phyloP scores from a whole-genome alignment of 2,113 vertebrate genomes.

The Python bivittatus region DNA sequence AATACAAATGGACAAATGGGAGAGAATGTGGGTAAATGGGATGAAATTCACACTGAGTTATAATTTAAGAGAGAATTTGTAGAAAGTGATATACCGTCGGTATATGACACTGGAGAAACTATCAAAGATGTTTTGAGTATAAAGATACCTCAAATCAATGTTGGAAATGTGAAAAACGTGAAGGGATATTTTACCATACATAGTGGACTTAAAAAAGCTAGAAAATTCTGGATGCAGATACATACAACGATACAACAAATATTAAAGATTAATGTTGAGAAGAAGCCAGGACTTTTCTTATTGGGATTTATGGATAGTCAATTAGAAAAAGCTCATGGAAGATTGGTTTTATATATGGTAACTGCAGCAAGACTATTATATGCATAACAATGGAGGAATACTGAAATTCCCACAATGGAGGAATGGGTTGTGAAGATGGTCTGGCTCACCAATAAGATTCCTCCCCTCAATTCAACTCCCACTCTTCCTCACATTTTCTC shows the following conservation, averaged over 20 bases:
- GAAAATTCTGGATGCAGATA: neutral
- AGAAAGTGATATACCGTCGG: neutral
- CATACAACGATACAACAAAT: neutral
- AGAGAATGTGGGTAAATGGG: neutral
- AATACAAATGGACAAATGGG: neutral
- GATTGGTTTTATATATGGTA: neutral
- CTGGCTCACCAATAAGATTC: neutral
- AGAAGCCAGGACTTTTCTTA: neutral
- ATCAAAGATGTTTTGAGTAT: neutral
- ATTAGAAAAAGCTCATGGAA: neutral
- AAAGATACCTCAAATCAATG: neutral
- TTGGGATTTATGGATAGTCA: neutral
- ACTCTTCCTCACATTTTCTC: no score
- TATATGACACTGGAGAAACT: neutral
- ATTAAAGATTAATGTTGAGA: neutral
- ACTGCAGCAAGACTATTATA: neutral
- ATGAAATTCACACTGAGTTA: neutral
- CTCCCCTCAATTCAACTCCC: no score
- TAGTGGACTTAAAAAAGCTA: neutral
- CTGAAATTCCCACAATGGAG: neutral
- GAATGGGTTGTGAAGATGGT: neutral
- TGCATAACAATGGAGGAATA: neutral
- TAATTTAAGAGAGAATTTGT: neutral
- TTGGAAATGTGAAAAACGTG: neutral
- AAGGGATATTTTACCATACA: neutral